Evolutionary conservation across 2,888 invertebrate genomes (phyloP).

Genomic region (Lasius platythorax): DNA sequence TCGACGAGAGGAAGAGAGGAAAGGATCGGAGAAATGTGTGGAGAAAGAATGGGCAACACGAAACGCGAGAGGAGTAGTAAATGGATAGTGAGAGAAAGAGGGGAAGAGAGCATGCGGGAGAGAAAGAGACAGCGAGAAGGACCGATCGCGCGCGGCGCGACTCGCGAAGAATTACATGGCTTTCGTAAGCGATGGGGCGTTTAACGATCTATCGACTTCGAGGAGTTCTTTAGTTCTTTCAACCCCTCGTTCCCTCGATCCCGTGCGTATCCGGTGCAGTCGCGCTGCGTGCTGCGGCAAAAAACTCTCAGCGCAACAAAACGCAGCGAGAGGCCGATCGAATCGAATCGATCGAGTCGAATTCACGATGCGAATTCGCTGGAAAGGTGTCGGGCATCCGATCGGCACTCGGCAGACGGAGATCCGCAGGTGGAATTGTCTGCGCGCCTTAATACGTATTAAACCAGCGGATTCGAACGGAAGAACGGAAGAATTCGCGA

Average conservation of each 20-base stretch:
- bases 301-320: constrained; percentile 50
- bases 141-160: constrained; percentile 15
- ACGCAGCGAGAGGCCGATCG: constrained; percentile 46
- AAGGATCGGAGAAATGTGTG: constrained; percentile 29
- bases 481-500: not conserved
- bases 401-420: not conserved
- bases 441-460: constrained; percentile 6
- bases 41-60: constrained; percentile 22
- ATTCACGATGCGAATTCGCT: constrained; percentile 47
- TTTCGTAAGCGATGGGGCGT: constrained; percentile 66
- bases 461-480: not conserved
- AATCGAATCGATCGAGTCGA: constrained; percentile 49
- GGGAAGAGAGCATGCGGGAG: not conserved
- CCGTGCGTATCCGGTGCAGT: constrained; percentile 44
- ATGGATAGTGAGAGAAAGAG: not conserved
- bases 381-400: not conserved
- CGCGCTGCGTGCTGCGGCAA: constrained; percentile 35
- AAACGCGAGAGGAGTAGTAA: constrained; percentile 16
- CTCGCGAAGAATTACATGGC: constrained; percentile 61
- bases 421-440: constrained; percentile 40
- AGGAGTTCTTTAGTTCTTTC: constrained; percentile 43
- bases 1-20: constrained; percentile 14
- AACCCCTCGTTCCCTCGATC: constrained; percentile 37
- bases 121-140: constrained; percentile 21
- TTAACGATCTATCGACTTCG: constrained; percentile 60